These are phyloP conservation scores for Luperina testacea DNA, from an alignment of 2,888 invertebrate genomes.

Conservation along the genomic window DNA sequence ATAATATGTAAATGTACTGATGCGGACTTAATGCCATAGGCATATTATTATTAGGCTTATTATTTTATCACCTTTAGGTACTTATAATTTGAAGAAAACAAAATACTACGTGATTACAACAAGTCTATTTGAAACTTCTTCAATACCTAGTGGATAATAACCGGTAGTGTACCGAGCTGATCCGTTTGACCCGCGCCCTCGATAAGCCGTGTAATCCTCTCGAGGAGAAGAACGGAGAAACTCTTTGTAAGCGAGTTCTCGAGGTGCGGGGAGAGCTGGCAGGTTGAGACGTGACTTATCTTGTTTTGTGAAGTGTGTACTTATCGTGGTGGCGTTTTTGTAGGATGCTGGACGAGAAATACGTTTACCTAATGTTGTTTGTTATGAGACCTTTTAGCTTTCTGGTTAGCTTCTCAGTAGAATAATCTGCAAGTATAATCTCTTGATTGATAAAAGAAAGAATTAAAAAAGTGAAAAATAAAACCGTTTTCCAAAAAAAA, in stretches of 20 bases:
- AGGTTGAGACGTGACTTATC: constrained; percentile 47
- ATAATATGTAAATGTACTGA: no score
- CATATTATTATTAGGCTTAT: background rate
- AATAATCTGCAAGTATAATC: background rate
- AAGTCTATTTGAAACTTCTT: background rate
- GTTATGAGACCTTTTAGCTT: background rate
- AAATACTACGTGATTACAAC: background rate
- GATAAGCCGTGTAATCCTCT: constrained; percentile 52
- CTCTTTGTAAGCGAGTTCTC: constrained; percentile 23
- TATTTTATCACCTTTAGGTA: no score
- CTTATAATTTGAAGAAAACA: constrained; percentile 5
- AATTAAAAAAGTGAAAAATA: background rate
- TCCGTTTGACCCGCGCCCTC: constrained; percentile 25
- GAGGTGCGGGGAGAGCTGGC: background rate
- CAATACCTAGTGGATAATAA: constrained; percentile 22
- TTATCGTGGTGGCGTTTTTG: constrained; percentile 10
- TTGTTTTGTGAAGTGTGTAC: constrained; percentile 28
- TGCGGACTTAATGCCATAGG: no score
- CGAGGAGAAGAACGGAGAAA: constrained; percentile 9
- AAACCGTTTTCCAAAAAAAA: no score
- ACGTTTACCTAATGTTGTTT: background rate
- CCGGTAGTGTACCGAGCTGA: background rate
- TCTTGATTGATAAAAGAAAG: background rate
- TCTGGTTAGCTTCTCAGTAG: background rate
- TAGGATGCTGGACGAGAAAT: background rate